phyloP scores from a whole-genome alignment of 92 coral and sea anemone genomes.

The Heliopora coerulea region DNA sequence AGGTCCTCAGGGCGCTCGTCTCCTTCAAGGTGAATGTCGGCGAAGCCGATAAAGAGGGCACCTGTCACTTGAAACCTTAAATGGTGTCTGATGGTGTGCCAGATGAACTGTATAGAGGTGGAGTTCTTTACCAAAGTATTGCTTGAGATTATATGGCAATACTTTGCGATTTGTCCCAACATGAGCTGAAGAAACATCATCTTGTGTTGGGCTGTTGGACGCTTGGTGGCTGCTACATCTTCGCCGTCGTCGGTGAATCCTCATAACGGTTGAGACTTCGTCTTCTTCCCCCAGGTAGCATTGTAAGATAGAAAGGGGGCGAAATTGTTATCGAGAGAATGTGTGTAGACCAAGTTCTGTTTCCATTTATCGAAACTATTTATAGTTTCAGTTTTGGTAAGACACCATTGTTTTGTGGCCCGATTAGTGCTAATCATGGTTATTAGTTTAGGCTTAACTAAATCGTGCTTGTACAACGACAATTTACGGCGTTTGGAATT shows the following conservation, averaged over 20 bases:
- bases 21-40: constrained; percentile 53
- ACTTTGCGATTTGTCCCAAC: constrained; percentile 68
- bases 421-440: constrained; percentile 48
- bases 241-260: constrained; percentile 51
- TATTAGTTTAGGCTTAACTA: neutral
- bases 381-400: constrained; percentile 51
- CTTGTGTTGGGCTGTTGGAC: constrained; percentile 60
- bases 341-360: constrained; percentile 58
- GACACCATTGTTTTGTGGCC: constrained; percentile 70
- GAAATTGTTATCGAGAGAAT: constrained; percentile 58
- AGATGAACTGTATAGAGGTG: constrained; percentile 56
- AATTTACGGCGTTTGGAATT: constrained; percentile 20
- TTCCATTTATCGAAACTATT: constrained; percentile 61
- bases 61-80: constrained; percentile 68
- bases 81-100: constrained; percentile 62
- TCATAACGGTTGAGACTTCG: constrained; percentile 46
- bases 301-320: constrained; percentile 61
- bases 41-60: constrained; percentile 57
- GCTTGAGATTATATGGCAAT: constrained; percentile 61
- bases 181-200: constrained; percentile 51
- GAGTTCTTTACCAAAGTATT: constrained; percentile 60
- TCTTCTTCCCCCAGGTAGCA: constrained; percentile 57
- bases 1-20: constrained; percentile 78
- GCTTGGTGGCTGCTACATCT: constrained; percentile 42
- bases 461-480: constrained; percentile 28